phyloP scores from a whole-genome alignment of 2,113 vertebrate species.

The Indri indri region DNA sequence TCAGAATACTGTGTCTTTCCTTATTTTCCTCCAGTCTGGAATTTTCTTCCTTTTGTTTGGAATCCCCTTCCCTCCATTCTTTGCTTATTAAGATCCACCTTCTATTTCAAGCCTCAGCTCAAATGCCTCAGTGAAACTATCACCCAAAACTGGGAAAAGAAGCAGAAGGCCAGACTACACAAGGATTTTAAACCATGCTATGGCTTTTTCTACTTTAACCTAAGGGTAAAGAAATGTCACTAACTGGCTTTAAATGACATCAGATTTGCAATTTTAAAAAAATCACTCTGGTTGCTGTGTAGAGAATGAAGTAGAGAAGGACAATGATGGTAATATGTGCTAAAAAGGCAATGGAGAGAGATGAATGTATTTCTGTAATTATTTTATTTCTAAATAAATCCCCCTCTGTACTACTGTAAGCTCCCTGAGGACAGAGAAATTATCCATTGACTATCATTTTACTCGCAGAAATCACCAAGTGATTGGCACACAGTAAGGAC shows the following conservation, averaged over 20 bases:
- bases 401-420: neutral
- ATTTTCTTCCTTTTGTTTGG: neutral
- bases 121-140: neutral
- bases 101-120: neutral
- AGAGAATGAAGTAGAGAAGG: neutral
- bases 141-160: neutral
- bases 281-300: neutral
- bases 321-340: neutral
- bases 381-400: conserved; percentile 20
- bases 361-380: neutral
- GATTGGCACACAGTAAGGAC: neutral
- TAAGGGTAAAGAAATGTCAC: neutral
- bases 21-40: neutral
- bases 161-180: neutral
- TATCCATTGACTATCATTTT: neutral
- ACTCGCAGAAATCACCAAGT: neutral
- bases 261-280: conserved; percentile 7
- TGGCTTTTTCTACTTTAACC: conserved; percentile 14
- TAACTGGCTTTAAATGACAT: conserved; percentile 1
- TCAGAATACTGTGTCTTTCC: neutral
- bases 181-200: neutral
- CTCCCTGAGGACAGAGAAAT: neutral
- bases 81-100: conserved; percentile 19
- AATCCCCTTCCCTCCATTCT: neutral
- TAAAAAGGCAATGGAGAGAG: neutral